Percentiles rank a stretch among this genome's conserved stretches.
These are phyloP conservation scores for Cydia amplana DNA, from an alignment of 1,140 invertebrate genomes.

Conservation along the genomic window DNA sequence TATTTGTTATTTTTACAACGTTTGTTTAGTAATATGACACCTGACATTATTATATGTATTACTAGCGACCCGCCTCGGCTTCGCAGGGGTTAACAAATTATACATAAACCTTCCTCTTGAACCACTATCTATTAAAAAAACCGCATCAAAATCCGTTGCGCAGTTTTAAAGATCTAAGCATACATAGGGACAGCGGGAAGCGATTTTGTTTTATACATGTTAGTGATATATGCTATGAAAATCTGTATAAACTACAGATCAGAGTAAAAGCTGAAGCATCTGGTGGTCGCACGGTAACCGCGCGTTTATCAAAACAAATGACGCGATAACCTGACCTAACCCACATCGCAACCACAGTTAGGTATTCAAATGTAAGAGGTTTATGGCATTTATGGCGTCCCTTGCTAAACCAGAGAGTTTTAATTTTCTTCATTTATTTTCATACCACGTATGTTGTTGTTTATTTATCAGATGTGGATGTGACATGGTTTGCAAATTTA, in stretches of 20 bases:
- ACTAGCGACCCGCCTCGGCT: too few relatives aligned
- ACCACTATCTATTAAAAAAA: too few relatives aligned
- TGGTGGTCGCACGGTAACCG: neutral
- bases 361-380: neutral
- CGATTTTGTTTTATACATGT: too few relatives aligned
- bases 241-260: neutral
- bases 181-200: too few relatives aligned
- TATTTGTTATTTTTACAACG: neutral
- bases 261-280: too few relatives aligned
- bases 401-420: conserved; percentile 1
- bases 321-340: conserved; percentile 12
- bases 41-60: too few relatives aligned
- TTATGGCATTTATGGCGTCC: neutral
- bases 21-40: too few relatives aligned
- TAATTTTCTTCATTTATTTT: neutral
- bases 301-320: conserved; percentile 6
- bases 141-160: too few relatives aligned
- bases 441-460: neutral
- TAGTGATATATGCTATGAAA: too few relatives aligned
- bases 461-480: neutral
- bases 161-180: too few relatives aligned
- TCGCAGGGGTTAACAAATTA: too few relatives aligned
- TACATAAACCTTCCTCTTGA: too few relatives aligned
- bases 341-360: conserved; percentile 15
- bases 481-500: neutral